Conservation (phyloP, 2,113 vertebrate genomes). For the Sus scrofa region DNA sequence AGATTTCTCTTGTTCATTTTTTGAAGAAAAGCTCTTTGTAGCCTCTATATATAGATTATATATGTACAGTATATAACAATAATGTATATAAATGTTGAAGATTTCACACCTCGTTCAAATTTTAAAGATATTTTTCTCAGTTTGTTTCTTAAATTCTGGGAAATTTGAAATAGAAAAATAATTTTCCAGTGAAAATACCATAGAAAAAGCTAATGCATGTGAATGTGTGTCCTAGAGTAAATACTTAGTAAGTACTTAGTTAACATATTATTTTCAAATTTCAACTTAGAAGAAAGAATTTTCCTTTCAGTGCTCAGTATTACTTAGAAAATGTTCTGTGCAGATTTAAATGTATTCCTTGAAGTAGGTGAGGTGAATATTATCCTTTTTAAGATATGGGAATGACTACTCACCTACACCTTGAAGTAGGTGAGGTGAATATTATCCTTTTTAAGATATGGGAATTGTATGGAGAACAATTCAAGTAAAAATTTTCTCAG, state of each 20-base stretch:
- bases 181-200: neutral
- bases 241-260: neutral
- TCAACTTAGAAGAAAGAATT: neutral
- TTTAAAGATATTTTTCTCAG: neutral
- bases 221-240: neutral
- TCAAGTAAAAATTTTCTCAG: neutral
- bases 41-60: neutral
- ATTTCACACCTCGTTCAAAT: neutral
- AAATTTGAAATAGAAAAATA: neutral
- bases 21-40: neutral
- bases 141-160: neutral
- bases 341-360: neutral
- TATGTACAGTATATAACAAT: neutral
- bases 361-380: neutral
- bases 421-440: too few relatives aligned
- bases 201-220: neutral
- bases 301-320: neutral
- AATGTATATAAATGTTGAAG: neutral
- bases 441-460: neutral
- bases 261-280: neutral
- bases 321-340: neutral
- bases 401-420: too few relatives aligned
- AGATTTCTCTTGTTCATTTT: neutral
- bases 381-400: neutral
- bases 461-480: neutral